Evolutionary conservation across 2,797 vertebrate species (phyloP), one percentile per base, ranked within the genome.

Genomic region (Erpetoichthys calabaricus): DNA sequence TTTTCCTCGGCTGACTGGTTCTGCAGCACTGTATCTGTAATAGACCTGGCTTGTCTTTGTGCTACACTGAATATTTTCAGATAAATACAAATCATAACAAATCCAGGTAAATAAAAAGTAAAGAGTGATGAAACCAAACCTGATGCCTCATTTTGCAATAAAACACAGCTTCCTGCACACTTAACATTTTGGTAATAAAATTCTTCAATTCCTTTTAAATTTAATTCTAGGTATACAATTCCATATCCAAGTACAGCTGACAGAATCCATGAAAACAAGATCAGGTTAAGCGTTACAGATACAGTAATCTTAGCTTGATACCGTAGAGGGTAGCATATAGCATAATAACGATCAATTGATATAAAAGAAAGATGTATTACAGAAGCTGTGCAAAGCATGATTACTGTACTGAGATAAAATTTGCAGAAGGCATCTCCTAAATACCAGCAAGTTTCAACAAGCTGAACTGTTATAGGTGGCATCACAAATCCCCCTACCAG

Each of bases 11-110:
- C 9, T 2, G 45, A 5, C 4, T 59, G 58, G n/a, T 50, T 9
- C 43, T 60, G 54, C 8, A 47, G 55, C 45, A 47, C 5, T 8
- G 56, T 45, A 44, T 56, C 46, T 45, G 51, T 60, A 42, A 60
- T 60, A 4, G 54, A 44, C 42, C 50, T n/a, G 47, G 54, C 59
- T 25, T 60, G 59, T 57, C 53, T 60, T 51, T 44, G 44, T 7
- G 59, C 59, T n/a, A 60, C 59, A 5, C 50, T 3, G 7, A 56
- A 60, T 8, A 60, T 50, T 44, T 57, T 60, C 44, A 46, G 44
- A 44, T 60, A 60, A 60, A 60, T 57, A 46, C 56, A 49, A 4
- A 57, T n/a, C 59, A 60, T 60, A 42, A 53, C 56, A 53, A 60
- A 57, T 47, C 45, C 54, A 4, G 59, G 56, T 42, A 60, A 41